Percentiles rank a stretch among this genome's conserved stretches.
Conservation (phyloP, 2,113 vertebrate genomes). For the Isichthys henryi region DNA sequence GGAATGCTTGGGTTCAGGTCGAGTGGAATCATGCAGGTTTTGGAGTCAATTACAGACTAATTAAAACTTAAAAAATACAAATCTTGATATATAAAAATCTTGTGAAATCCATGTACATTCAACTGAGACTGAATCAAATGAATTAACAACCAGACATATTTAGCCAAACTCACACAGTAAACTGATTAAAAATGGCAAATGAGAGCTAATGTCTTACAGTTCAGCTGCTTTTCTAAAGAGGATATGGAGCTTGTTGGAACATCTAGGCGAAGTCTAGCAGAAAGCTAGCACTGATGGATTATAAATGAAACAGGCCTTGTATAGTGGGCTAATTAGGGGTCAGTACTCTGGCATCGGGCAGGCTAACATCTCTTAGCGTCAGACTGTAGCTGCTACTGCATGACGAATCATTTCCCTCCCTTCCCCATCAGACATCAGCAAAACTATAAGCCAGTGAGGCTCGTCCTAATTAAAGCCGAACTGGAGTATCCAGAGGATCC, state of each 20-base stretch:
- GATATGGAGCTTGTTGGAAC: not conserved
- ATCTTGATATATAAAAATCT: not conserved
- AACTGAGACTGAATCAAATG: not conserved
- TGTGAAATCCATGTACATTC: too few species aligned
- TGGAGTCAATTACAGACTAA: slow-evolving; percentile 18
- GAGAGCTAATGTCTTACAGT: not conserved
- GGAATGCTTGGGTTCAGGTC: slow-evolving; percentile 41
- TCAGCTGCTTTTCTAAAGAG: not conserved
- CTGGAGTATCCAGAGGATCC: not conserved
- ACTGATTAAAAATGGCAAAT: not conserved
- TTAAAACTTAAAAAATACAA: slow-evolving; percentile 22
- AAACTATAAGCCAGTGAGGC: not conserved
- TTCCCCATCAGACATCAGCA: not conserved
- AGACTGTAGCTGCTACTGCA: not conserved
- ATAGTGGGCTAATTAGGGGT: not conserved
- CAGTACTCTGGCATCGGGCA: not conserved
- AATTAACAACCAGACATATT: not conserved
- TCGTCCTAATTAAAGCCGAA: not conserved
- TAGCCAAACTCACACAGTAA: not conserved
- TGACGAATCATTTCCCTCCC: not conserved
- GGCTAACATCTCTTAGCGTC: not conserved
- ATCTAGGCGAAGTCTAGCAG: slow-evolving; percentile 2
- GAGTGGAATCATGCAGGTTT: not conserved
- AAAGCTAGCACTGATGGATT: slow-evolving; percentile 4
- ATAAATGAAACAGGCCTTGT: not conserved